Percentiles rank a stretch among this genome's conserved stretches.
Evolutionary conservation across 2,113 vertebrate species (phyloP).

Genomic region (Perccottus glenii): DNA sequence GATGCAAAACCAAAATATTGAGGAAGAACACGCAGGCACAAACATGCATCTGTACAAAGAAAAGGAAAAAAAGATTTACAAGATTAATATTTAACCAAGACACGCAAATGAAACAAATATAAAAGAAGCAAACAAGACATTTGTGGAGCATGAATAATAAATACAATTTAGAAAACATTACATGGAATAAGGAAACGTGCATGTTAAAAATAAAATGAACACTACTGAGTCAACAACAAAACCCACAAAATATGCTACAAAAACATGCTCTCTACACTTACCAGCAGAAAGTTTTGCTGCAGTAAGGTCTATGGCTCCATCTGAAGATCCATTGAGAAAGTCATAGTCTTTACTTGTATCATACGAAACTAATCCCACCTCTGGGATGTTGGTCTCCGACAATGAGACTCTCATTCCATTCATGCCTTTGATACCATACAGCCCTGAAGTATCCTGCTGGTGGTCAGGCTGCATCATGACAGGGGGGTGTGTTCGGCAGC

Average conservation of each 20-base stretch:
- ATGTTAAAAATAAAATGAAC: too few relatives aligned
- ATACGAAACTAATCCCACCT: conserved; percentile 87
- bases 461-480: conserved; percentile 88
- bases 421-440: conserved; percentile 82
- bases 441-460: conserved; percentile 83
- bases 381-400: conserved; percentile 89
- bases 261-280: conserved; percentile 81
- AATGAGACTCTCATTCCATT: conserved; percentile 89
- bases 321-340: conserved; percentile 84
- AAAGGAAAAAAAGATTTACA: conserved; percentile 60
- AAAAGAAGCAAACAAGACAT: conserved; percentile 1
- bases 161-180: conserved; percentile 1
- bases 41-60: conserved; percentile 89
- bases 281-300: conserved; percentile 90
- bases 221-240: not conserved
- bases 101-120: conserved; percentile 56
- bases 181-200: not conserved
- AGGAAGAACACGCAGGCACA: conserved; percentile 93
- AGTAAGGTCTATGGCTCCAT: conserved; percentile 94
- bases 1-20: conserved; percentile 87
- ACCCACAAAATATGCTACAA: not conserved
- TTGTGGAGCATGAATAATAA: too few relatives aligned
- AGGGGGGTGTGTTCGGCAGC: conserved; percentile 88
- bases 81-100: conserved; percentile 39
- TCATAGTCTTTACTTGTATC: conserved; percentile 89